Conservation (phyloP, 53 echinoderm and acorn worm genomes). For the Mesocentrotus franciscanus region DNA sequence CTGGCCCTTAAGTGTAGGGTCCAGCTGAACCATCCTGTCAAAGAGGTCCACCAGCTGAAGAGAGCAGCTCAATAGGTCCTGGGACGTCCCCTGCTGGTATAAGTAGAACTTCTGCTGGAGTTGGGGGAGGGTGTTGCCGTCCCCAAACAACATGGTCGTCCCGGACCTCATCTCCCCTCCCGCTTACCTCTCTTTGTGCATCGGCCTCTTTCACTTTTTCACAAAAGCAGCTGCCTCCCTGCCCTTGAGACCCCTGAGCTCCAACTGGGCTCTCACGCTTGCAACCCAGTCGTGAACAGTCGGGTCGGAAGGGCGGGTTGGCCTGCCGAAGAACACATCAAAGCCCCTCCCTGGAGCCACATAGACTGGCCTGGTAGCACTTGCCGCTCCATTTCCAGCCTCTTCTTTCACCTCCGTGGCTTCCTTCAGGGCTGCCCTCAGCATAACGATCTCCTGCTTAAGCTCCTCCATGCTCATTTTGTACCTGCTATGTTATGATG, state of each 20-base stretch:
- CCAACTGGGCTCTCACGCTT: constrained; percentile 65
- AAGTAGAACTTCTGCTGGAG: constrained; percentile 73
- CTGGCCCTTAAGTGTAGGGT: neutral
- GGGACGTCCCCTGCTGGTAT: constrained; percentile 38
- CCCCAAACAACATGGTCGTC: constrained; percentile 68
- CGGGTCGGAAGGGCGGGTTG: constrained; percentile 43
- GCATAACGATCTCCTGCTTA: neutral
- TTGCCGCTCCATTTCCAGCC: neutral
- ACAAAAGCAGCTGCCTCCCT: constrained; percentile 64
- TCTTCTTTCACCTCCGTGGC: neutral
- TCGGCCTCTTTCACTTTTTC: constrained; percentile 59
- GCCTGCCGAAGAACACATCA: constrained; percentile 61
- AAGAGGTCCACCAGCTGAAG: constrained; percentile 48
- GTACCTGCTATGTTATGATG: too few species aligned
- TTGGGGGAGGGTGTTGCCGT: constrained; percentile 65
- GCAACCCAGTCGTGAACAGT: constrained; percentile 69
- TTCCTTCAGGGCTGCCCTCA: neutral
- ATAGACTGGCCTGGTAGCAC: neutral
- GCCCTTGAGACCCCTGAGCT: too few species aligned
- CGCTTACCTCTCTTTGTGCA: constrained; percentile 71
- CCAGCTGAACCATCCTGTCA: constrained; percentile 1
- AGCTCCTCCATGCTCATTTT: neutral
- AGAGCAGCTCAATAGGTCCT: constrained; percentile 73
- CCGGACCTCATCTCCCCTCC: constrained; percentile 45
- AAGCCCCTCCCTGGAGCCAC: constrained; percentile 51